Conservation (phyloP, 2,888 invertebrate genomes). For the Trissolcus japonicus region DNA sequence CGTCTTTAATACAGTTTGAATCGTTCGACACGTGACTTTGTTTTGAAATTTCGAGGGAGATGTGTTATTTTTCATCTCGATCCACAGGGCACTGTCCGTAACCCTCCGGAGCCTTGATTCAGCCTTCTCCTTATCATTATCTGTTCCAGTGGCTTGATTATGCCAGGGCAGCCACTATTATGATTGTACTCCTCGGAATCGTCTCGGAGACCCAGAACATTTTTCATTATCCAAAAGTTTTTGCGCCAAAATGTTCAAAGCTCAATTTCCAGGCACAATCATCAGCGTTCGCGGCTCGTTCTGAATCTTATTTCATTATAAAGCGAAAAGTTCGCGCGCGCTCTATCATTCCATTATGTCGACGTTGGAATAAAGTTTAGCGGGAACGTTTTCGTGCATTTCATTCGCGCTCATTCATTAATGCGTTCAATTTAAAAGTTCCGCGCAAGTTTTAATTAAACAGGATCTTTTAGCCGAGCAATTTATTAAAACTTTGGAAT, state of each 20-base stretch:
- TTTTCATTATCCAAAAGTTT: conserved; percentile 60
- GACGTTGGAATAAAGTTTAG: conserved; percentile 57
- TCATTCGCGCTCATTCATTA: conserved; percentile 59
- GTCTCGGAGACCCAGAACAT: conserved; percentile 49
- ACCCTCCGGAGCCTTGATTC: background rate
- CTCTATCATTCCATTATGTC: conserved; percentile 57
- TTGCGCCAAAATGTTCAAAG: conserved; percentile 55
- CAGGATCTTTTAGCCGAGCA: conserved; percentile 54
- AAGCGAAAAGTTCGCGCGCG: conserved; percentile 51
- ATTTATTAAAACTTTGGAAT: conserved; percentile 59
- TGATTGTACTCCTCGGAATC: conserved; percentile 15
- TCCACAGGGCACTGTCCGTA: background rate
- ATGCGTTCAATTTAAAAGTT: conserved; percentile 63
- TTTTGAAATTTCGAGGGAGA: conserved; percentile 11
- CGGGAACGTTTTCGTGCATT: conserved; percentile 49
- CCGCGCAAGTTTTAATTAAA: conserved; percentile 63
- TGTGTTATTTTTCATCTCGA: background rate
- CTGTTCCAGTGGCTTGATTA: conserved; percentile 6
- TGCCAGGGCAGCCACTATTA: conserved; percentile 8
- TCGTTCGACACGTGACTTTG: conserved; percentile 63
- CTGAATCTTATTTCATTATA: conserved; percentile 57
- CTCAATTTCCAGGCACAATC: conserved; percentile 54
- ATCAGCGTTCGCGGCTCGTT: conserved; percentile 52
- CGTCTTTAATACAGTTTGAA: conserved; percentile 73
- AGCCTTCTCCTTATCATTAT: background rate